phyloP scores from a whole-genome alignment of 1,140 invertebrate species.

The Achatina immaculata region DNA sequence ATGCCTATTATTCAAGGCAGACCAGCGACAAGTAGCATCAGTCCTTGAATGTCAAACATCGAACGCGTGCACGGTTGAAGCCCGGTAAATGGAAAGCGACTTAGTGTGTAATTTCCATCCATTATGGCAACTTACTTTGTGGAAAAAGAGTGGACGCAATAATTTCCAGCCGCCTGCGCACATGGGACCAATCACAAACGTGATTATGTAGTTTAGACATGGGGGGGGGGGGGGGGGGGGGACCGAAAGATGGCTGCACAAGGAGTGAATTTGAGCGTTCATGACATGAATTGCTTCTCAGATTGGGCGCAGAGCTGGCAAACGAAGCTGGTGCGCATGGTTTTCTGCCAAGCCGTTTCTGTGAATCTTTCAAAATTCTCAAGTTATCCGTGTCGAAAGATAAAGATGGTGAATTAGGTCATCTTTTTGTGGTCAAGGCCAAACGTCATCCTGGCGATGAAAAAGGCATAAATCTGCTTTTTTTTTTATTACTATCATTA shows the following conservation, averaged over 20 bases:
- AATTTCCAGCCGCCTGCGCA: not conserved
- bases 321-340: too few species aligned
- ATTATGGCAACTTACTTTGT: not conserved
- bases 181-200: not conserved
- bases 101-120: constrained; percentile 1
- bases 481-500: too few species aligned
- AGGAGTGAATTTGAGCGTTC: not conserved
- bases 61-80: not conserved
- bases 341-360: too few species aligned
- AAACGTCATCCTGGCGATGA: too few species aligned
- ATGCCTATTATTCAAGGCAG: not conserved
- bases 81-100: not conserved
- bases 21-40: not conserved
- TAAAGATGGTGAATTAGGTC: too few species aligned
- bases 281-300: too few species aligned
- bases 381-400: too few species aligned
- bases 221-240: not conserved
- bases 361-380: too few species aligned
- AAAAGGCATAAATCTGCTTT: too few species aligned
- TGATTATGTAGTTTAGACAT: not conserved
- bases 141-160: not conserved
- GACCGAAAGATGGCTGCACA: not conserved
- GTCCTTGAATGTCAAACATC: not conserved
- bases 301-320: too few species aligned
- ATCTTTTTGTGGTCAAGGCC: too few species aligned